A percentile compares a stretch with the other conserved stretches of the same genome.
Evolutionary conservation across 2,113 vertebrate genomes (phyloP).

Genomic region (Acanthochromis polyacanthus): DNA sequence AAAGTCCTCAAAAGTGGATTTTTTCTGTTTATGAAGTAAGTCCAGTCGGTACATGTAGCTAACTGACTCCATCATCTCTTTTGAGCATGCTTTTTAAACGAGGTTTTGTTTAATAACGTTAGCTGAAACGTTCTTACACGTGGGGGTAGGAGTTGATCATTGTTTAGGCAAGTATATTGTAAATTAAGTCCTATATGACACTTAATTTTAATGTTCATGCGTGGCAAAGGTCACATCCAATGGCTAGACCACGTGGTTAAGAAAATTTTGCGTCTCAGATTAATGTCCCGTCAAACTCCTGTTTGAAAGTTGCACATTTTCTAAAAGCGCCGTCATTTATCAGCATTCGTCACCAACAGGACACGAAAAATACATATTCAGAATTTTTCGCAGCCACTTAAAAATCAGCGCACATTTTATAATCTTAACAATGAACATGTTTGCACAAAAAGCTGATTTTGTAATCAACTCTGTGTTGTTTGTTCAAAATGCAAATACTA

Average conservation of each 20-base stretch:
- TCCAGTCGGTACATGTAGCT: fast-evolving
- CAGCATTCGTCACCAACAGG: fast-evolving
- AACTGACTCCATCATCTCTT: neutral
- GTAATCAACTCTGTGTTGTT: neutral
- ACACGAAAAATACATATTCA: fast-evolving
- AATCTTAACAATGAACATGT: neutral
- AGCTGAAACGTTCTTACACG: neutral
- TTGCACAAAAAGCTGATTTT: neutral
- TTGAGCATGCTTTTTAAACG: neutral
- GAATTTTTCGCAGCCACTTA: fast-evolving
- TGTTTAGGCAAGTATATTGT: neutral
- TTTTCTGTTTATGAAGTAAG: neutral
- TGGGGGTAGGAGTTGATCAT: no score
- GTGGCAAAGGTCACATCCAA: neutral
- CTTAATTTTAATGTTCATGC: fast-evolving
- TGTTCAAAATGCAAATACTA: no score
- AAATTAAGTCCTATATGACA: neutral
- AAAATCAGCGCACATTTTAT: fast-evolving
- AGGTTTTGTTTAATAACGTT: neutral
- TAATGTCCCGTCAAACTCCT: neutral
- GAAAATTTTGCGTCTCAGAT: fast-evolving
- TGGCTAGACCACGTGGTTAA: neutral
- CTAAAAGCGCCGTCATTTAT: fast-evolving
- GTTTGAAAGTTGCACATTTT: fast-evolving
- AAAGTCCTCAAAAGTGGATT: no score